phyloP scores from a whole-genome alignment of 2,797 vertebrate species.

The Platyrinchus mystaceus region DNA sequence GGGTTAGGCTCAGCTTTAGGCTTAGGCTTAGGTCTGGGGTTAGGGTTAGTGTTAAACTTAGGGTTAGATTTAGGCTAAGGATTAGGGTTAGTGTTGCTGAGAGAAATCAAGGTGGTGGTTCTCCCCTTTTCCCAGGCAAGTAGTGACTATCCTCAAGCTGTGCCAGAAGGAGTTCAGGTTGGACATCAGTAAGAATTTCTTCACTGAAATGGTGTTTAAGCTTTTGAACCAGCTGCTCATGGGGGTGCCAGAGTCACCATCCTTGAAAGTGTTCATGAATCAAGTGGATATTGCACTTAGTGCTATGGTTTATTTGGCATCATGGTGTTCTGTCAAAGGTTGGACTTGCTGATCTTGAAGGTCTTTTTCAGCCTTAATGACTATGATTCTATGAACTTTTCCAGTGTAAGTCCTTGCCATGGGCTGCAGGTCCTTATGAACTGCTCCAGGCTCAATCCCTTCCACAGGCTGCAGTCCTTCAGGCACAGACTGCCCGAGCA shows the following conservation, averaged over 20 bases:
- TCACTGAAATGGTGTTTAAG: not conserved
- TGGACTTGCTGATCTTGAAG: not conserved
- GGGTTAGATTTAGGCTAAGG: too few species aligned
- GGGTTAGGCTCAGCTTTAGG: too few species aligned
- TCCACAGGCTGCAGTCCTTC: rapidly evolving
- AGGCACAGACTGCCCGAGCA: not conserved
- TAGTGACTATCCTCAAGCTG: not conserved
- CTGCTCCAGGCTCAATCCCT: not conserved
- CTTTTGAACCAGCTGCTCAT: not conserved
- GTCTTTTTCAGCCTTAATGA: not conserved
- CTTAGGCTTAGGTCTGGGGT: too few species aligned
- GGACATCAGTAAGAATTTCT: not conserved
- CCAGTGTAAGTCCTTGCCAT: not conserved
- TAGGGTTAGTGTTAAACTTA: too few species aligned
- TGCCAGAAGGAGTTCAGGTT: not conserved
- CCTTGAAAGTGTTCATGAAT: not conserved
- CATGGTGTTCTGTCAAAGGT: not conserved
- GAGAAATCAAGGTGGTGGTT: not conserved
- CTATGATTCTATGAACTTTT: not conserved
- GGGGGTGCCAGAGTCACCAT: not conserved
- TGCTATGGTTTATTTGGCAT: not conserved
- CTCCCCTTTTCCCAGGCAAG: not conserved
- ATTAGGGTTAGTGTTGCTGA: not conserved
- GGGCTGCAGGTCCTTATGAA: not conserved
- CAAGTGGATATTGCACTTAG: not conserved